Conservation (phyloP, 2,888 invertebrate species). For the Tenthredo scrophulariae region DNA sequence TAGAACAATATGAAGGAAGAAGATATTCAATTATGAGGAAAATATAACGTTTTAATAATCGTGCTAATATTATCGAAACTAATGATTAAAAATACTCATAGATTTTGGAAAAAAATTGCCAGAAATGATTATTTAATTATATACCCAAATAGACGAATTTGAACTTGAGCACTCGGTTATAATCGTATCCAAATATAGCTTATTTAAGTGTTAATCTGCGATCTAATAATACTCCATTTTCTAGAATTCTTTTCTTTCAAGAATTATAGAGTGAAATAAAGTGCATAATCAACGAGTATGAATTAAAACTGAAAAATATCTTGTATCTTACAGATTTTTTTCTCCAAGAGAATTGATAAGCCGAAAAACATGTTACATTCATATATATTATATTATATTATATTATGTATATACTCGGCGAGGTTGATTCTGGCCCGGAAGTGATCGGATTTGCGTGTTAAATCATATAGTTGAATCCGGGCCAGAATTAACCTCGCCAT, state of each 20-base stretch:
- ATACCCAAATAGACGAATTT: neutral
- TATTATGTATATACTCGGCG: too few relatives aligned
- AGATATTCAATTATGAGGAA: neutral
- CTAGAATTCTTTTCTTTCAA: neutral
- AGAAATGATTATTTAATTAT: slow-evolving; percentile 11
- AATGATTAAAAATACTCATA: slow-evolving; percentile 5
- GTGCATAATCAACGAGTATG: slow-evolving; percentile 26
- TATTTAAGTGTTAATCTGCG: slow-evolving; percentile 4
- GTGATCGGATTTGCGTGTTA: too few relatives aligned
- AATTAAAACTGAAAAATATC: neutral
- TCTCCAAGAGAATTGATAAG: neutral
- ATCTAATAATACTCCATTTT: slow-evolving; percentile 34
- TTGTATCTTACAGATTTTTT: neutral
- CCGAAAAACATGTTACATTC: neutral
- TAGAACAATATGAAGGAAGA: neutral
- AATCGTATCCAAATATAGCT: neutral
- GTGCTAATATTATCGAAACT: slow-evolving; percentile 1
- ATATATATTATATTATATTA: too few relatives aligned
- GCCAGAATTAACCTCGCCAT: too few relatives aligned
- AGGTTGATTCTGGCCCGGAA: too few relatives aligned
- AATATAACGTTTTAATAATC: neutral
- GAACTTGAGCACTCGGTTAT: neutral
- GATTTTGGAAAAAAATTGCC: neutral
- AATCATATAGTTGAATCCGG: too few relatives aligned
- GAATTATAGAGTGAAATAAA: neutral